These are phyloP conservation scores for Morone chrysops DNA, from an alignment of 2,113 vertebrate species.

Conservation along the genomic window DNA sequence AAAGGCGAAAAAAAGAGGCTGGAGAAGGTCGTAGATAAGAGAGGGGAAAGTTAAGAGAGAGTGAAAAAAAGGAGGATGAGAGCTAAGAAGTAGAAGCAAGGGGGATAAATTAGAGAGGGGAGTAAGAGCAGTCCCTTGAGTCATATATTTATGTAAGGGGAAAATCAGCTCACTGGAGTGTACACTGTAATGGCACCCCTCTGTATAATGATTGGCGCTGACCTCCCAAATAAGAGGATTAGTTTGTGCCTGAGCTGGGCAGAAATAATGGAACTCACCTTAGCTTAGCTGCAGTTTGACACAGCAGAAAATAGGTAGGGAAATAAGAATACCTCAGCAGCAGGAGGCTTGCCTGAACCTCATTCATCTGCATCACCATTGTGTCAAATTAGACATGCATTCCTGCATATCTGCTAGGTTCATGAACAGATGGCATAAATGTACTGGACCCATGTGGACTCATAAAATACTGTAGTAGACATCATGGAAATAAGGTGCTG, in stretches of 20 bases:
- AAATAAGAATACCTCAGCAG: constrained; percentile 61
- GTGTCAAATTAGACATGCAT: constrained; percentile 75
- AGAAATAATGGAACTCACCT: constrained; percentile 81
- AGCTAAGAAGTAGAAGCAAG: constrained; percentile 40
- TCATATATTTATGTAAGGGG: constrained; percentile 82
- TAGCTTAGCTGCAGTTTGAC: constrained; percentile 71
- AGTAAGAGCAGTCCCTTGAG: constrained; percentile 75
- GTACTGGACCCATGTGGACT: constrained; percentile 29
- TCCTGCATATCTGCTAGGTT: constrained; percentile 51
- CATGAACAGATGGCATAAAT: constrained; percentile 53
- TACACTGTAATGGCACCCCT: constrained; percentile 79
- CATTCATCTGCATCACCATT: constrained; percentile 68
- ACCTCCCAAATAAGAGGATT: constrained; percentile 85
- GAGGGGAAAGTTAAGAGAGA: constrained; percentile 37
- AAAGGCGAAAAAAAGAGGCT: constrained; percentile 44
- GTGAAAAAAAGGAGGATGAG: constrained; percentile 27
- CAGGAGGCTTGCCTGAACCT: constrained; percentile 47
- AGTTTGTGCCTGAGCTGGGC: constrained; percentile 77
- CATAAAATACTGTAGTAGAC: constrained; percentile 46
- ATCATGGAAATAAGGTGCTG: constrained; percentile 62
- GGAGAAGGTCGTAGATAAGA: constrained; percentile 58
- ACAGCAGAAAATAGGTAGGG: constrained; percentile 66
- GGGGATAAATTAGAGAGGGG: constrained; percentile 64
- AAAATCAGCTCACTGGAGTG: constrained; percentile 79
- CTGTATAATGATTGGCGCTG: constrained; percentile 83